Conservation (phyloP, 1,140 invertebrate species). For the Lineus longissimus region DNA sequence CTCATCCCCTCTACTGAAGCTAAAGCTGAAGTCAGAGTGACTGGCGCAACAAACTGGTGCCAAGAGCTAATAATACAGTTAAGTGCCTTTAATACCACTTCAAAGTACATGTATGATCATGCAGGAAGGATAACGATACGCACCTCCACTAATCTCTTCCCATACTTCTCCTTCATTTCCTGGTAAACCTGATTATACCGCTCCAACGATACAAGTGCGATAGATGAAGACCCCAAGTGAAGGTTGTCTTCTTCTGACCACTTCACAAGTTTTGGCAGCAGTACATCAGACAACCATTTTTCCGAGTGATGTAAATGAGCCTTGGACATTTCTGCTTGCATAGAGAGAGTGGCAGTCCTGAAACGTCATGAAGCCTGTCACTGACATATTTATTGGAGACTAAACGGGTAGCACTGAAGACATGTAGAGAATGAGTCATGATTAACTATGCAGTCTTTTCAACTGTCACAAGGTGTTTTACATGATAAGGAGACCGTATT, state of each 20-base stretch:
- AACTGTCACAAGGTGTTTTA: too few relatives aligned
- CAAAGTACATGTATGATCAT: neutral
- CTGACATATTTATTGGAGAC: too few relatives aligned
- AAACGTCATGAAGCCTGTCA: too few relatives aligned
- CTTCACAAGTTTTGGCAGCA: constrained; percentile 65
- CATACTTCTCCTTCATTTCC: constrained; percentile 76
- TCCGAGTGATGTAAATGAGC: neutral
- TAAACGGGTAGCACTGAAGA: too few relatives aligned
- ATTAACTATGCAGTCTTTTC: too few relatives aligned
- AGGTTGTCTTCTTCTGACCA: constrained; percentile 59
- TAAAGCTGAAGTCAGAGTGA: too few relatives aligned
- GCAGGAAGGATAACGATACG: neutral
- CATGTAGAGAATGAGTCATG: too few relatives aligned
- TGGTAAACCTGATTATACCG: constrained; percentile 72
- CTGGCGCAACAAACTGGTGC: too few relatives aligned
- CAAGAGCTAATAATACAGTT: too few relatives aligned
- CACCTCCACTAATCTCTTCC: constrained; percentile 66
- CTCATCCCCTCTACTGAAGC: too few relatives aligned
- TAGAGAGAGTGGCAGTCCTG: neutral
- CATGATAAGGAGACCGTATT: too few relatives aligned
- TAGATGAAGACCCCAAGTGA: constrained; percentile 55
- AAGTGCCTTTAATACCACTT: neutral
- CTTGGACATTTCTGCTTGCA: too few relatives aligned
- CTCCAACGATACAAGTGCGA: constrained; percentile 66
- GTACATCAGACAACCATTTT: constrained; percentile 45